Evolutionary conservation across 2,888 invertebrate species (phyloP).

Genomic region (Perizoma affinitatum): DNA sequence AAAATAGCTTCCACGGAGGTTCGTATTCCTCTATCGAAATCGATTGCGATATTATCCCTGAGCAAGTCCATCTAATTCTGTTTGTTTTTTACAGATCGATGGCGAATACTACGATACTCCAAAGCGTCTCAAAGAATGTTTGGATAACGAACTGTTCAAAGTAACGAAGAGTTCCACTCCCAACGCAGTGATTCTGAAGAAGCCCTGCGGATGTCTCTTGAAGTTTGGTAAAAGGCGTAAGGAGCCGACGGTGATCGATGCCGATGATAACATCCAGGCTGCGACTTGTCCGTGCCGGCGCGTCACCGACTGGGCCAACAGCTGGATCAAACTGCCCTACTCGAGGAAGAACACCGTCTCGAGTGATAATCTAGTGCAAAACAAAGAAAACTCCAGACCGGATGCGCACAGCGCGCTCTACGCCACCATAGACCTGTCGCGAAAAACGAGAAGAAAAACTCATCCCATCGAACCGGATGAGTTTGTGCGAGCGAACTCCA

Average conservation of each 20-base stretch:
- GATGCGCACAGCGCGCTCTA: slow-evolving; percentile 83
- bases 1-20: slow-evolving; percentile 83
- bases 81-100: slow-evolving; percentile 54
- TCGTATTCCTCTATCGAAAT: slow-evolving; percentile 48
- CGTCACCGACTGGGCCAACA: slow-evolving; percentile 87
- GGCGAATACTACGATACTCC: slow-evolving; percentile 90
- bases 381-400: slow-evolving; percentile 81
- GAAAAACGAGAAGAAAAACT: slow-evolving; percentile 83
- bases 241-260: slow-evolving; percentile 65
- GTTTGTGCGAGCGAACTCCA: slow-evolving; percentile 38
- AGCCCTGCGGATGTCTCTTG: slow-evolving; percentile 88
- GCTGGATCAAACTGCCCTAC: slow-evolving; percentile 85
- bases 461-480: slow-evolving; percentile 46
- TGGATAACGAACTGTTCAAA: slow-evolving; percentile 79
- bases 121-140: slow-evolving; percentile 87
- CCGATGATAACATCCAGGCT: slow-evolving; percentile 64
- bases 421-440: slow-evolving; percentile 87
- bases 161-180: slow-evolving; percentile 79
- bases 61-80: slow-evolving; percentile 50
- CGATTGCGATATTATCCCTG: not conserved
- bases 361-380: slow-evolving; percentile 63
- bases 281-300: slow-evolving; percentile 84
- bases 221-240: slow-evolving; percentile 71
- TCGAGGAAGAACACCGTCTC: slow-evolving; percentile 68
- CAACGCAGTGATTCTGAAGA: slow-evolving; percentile 84